Evolutionary conservation across 2,888 invertebrate species (phyloP), one percentile per base, ranked within the genome.

Genomic region (Plagiodera versicolora): DNA sequence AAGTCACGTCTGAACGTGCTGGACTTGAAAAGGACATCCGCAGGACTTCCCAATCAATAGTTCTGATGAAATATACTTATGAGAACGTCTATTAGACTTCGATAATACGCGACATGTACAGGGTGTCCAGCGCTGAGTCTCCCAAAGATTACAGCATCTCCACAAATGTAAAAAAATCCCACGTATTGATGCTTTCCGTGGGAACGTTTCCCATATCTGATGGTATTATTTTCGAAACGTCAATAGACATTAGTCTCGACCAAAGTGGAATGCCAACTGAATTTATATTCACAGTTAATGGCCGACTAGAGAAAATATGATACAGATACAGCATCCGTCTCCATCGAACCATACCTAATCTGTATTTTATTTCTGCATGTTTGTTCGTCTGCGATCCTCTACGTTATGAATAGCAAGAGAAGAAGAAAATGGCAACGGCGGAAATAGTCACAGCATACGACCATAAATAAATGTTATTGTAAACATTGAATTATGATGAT

Each of bases 351-450:
- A 28, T 53, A 28, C 24, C 53, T 53, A 53, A 53, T 53, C 53
- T 53, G 39, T 44, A 53, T 53, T 53, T 53, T 28, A 53, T 53
- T 53, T 53, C 45, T 53, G 18, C 28, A 28, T 53, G 14, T 24
- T 53, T 24, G 53, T 53, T 35, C 19, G 30, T 53, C 28, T 28
- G 24, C 35, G n/a, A 39, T 39, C n/a, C n/a, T 39, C 14, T 11
- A 32, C 10, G 32, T 32, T 32, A 32, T 32, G 32, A 9, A 32
- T 32, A 32, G 11, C 32, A 2, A 9, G 32, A 11, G 4, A 24
- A 6, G 6, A 6, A 24, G 24, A 24, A 3, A 24, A 3, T 24
- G 24, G 24, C 24, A n/a, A n/a, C n/a, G n/a, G n/a, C n/a, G n/a
- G 24, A 6, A 24, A 24, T 24, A 24, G 6, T 24, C 24, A 6